Percentiles rank a stretch among this genome's conserved stretches.
Evolutionary conservation across 2,797 vertebrate genomes (phyloP).

Genomic region (Pantherophis alleghaniensis): DNA sequence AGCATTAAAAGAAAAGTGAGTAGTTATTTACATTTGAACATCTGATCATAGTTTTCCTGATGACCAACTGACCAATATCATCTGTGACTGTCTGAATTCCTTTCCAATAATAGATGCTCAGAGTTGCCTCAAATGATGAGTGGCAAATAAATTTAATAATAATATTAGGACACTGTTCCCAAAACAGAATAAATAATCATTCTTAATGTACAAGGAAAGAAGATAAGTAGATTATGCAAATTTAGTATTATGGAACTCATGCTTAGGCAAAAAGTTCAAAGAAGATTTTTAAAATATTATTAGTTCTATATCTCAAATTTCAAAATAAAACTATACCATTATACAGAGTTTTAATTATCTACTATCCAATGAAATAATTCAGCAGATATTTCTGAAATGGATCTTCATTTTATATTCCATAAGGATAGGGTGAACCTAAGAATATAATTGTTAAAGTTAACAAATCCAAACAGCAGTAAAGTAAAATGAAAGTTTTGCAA

Average conservation of each 20-base stretch:
- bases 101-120: not conserved
- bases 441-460: slow-evolving; percentile 7
- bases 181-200: accelerated
- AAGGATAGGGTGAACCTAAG: not conserved
- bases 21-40: not conserved
- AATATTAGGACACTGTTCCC: not conserved
- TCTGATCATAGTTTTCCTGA: not conserved
- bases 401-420: accelerated
- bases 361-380: not conserved
- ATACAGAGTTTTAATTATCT: slow-evolving; percentile 39
- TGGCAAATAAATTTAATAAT: not conserved
- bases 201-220: not conserved
- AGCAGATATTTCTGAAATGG: not conserved
- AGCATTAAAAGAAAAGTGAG: not conserved
- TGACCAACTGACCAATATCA: not conserved
- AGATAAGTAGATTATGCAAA: not conserved
- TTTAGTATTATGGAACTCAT: not conserved
- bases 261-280: not conserved
- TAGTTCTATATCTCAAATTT: not conserved
- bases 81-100: not conserved
- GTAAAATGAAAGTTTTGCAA: not conserved
- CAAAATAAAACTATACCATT: accelerated
- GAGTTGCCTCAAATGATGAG: not conserved
- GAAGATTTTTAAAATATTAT: not conserved
- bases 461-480: not conserved